phyloP scores from a whole-genome alignment of 2,797 vertebrate species.

The Valencia hispanica region DNA sequence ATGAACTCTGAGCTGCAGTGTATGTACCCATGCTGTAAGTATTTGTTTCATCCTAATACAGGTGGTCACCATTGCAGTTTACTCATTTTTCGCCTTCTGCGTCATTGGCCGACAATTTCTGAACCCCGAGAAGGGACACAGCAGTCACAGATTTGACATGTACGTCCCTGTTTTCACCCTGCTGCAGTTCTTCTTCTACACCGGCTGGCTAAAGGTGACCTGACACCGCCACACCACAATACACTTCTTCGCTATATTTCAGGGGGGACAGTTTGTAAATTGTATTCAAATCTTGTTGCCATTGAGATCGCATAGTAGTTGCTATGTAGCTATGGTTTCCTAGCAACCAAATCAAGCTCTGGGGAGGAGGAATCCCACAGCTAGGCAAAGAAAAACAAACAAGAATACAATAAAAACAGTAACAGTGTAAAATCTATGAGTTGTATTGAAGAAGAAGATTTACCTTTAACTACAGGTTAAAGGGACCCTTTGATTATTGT shows the following conservation, averaged over 20 bases:
- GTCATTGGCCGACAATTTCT: conserved; percentile 89
- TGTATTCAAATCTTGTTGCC: too few species aligned
- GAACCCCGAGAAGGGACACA: conserved; percentile 76
- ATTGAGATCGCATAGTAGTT: neutral
- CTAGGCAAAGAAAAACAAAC: neutral
- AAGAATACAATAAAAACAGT: neutral
- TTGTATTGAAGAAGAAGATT: neutral
- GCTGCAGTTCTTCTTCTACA: conserved; percentile 94
- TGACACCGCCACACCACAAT: neutral
- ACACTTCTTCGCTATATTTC: neutral
- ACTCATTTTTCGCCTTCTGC: conserved; percentile 89
- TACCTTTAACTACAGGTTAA: too few species aligned
- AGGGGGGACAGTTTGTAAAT: neutral
- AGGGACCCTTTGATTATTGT: neutral
- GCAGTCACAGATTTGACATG: conserved; percentile 81
- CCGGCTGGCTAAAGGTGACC: conserved; percentile 90
- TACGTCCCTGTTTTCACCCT: conserved; percentile 89
- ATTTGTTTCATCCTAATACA: conserved; percentile 41
- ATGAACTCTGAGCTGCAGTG: neutral
- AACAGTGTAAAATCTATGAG: neutral
- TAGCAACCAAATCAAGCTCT: neutral
- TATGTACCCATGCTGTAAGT: neutral
- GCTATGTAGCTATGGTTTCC: neutral
- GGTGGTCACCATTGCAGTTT: conserved; percentile 91
- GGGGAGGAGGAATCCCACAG: neutral